Conservation (phyloP, 1,140 invertebrate genomes). For the Helicorthomorpha holstii region DNA sequence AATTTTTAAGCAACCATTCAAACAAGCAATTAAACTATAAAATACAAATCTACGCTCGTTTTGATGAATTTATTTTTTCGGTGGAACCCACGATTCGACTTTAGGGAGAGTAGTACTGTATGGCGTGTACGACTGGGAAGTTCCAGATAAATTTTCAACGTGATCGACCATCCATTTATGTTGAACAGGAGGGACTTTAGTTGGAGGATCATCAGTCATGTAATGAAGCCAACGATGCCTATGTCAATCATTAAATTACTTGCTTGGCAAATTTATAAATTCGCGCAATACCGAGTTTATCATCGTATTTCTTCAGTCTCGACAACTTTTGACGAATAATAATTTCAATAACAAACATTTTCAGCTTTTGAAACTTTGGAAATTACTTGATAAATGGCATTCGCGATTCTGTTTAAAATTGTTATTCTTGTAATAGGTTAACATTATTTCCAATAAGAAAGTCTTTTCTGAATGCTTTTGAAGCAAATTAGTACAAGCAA, state of each 20-base stretch:
- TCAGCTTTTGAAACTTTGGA: not conserved
- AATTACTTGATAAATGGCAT: not conserved
- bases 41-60: too few relatives aligned
- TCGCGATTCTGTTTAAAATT: too few relatives aligned
- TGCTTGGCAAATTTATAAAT: slow-evolving; percentile 8
- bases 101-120: slow-evolving; percentile 73
- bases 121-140: slow-evolving; percentile 52
- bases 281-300: not conserved
- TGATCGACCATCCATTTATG: slow-evolving; percentile 76
- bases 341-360: not conserved
- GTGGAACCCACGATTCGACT: slow-evolving; percentile 66
- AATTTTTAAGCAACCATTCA: too few relatives aligned
- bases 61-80: slow-evolving; percentile 16
- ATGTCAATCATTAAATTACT: not conserved
- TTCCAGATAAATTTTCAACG: slow-evolving; percentile 65
- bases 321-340: too few relatives aligned
- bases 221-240: slow-evolving; percentile 60
- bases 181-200: slow-evolving; percentile 22
- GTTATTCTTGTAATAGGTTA: too few relatives aligned
- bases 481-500: too few relatives aligned
- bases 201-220: slow-evolving; percentile 59
- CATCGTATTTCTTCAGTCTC: too few relatives aligned
- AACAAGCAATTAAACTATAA: too few relatives aligned
- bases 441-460: too few relatives aligned
- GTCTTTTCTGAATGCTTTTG: too few relatives aligned